A percentile compares a stretch with the other conserved stretches of the same genome.
These are phyloP conservation scores for Poecilia picta DNA, from an alignment of 2,797 vertebrate species.

Conservation along the genomic window DNA sequence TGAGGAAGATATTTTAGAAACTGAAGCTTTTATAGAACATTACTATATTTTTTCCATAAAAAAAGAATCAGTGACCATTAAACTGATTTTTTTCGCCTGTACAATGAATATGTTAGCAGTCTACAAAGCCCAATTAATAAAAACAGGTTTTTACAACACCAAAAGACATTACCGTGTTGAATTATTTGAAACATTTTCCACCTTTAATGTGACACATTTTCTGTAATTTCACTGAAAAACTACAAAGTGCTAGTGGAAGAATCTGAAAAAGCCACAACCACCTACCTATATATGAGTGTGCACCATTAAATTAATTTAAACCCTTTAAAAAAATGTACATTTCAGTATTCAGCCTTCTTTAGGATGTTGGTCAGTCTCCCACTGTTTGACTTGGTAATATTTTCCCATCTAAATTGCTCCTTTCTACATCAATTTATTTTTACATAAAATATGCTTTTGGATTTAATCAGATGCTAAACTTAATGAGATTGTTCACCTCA, in stretches of 20 bases:
- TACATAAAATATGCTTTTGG: neutral
- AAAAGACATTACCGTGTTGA: neutral
- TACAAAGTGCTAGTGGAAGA: neutral
- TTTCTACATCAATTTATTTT: neutral
- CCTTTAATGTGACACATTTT: neutral
- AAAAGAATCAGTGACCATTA: neutral
- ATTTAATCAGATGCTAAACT: neutral
- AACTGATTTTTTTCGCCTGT: constrained; percentile 4
- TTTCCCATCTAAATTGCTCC: neutral
- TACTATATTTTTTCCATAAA: neutral
- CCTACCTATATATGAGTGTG: neutral
- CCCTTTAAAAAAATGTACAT: neutral
- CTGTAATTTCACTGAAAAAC: neutral
- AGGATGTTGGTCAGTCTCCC: neutral
- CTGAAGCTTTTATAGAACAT: neutral
- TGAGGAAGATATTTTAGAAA: neutral
- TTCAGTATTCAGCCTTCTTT: neutral
- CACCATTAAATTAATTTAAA: neutral
- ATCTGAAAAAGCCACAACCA: neutral
- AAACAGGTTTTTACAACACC: neutral
- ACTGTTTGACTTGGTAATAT: too few relatives aligned
- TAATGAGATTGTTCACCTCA: neutral
- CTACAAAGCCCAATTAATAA: neutral
- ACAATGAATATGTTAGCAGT: neutral
- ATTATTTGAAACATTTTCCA: neutral